These are phyloP conservation scores for Petrolisthes cinctipes DNA, from an alignment of 2,888 invertebrate genomes.

Conservation along the genomic window DNA sequence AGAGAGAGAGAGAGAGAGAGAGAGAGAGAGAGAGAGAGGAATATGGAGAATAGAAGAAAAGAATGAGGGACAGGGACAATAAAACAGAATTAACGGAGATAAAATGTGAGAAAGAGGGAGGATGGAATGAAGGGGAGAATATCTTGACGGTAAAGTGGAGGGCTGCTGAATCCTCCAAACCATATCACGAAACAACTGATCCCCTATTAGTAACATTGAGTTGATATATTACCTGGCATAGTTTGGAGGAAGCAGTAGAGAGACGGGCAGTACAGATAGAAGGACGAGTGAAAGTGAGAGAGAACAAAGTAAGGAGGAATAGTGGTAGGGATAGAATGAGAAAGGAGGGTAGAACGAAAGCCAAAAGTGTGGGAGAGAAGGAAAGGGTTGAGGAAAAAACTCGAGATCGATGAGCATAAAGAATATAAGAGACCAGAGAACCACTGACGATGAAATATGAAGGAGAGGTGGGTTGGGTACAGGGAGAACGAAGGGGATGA, in stretches of 20 bases:
- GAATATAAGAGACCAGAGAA: conserved; percentile 3
- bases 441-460: too few relatives aligned
- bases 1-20: neutral
- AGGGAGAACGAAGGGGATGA: neutral
- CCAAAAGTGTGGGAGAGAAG: too few relatives aligned
- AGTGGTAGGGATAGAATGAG: neutral
- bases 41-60: neutral
- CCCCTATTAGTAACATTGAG: too few relatives aligned
- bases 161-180: too few relatives aligned
- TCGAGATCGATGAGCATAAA: neutral
- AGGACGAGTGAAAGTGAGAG: neutral
- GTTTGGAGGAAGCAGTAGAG: too few relatives aligned
- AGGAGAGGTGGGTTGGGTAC: neutral
- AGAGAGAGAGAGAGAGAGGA: neutral
- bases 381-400: too few relatives aligned
- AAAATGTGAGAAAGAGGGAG: neutral
- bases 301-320: neutral
- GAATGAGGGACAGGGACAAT: neutral
- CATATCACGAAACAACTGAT: too few relatives aligned
- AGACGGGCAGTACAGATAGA: neutral
- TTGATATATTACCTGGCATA: too few relatives aligned
- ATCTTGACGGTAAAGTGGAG: too few relatives aligned
- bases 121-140: conserved; percentile 3
- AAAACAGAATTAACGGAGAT: neutral
- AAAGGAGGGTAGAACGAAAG: too few relatives aligned